Conservation (phyloP, 2,113 vertebrate genomes). For the Glaucidium brasilianum region DNA sequence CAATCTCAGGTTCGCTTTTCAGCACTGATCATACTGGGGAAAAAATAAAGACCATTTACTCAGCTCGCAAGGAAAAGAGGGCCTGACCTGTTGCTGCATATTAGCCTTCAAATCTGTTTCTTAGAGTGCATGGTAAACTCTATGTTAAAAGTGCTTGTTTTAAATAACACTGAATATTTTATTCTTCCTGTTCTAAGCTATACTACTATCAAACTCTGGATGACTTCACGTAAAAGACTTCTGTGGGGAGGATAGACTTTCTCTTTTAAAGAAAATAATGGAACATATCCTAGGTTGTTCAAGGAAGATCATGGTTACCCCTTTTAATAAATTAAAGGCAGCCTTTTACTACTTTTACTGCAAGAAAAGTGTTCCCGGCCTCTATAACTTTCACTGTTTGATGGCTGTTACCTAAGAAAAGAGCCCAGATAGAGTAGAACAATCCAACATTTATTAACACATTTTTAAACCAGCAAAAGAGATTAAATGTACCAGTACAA, state of each 20-base stretch:
- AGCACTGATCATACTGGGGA: background rate
- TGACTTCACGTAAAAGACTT: background rate
- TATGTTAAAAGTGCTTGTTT: background rate
- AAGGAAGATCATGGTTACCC: background rate
- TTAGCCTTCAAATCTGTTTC: background rate
- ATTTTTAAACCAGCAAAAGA: background rate
- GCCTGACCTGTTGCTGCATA: background rate
- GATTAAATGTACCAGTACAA: background rate
- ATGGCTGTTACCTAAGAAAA: background rate
- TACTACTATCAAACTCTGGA: background rate
- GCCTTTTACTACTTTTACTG: background rate
- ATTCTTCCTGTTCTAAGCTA: background rate
- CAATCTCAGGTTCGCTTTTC: background rate
- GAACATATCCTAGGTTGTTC: background rate
- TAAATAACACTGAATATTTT: background rate
- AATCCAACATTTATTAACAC: background rate
- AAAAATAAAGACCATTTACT: background rate
- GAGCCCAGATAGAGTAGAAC: background rate
- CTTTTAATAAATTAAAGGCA: background rate
- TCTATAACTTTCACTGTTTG: background rate
- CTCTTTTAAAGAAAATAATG: background rate
- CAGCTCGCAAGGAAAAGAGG: background rate
- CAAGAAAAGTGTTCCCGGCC: background rate
- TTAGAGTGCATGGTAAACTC: background rate
- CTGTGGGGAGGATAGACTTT: background rate